Conservation (phyloP, 2,888 invertebrate species). For the Saturnia pavonia region DNA sequence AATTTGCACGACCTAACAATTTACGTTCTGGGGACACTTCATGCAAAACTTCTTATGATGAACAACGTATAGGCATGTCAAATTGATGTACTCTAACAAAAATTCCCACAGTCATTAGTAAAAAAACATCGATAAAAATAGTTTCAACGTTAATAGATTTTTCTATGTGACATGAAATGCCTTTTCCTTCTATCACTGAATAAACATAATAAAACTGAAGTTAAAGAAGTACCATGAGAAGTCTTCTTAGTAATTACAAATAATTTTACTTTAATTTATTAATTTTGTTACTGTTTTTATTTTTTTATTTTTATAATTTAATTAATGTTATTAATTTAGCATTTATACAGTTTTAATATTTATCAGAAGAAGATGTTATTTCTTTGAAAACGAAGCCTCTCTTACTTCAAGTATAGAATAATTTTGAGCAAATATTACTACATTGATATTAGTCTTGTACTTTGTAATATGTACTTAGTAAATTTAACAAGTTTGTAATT, state of each 20-base stretch:
- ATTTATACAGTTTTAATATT: neutral
- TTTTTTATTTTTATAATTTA: too few species aligned
- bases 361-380: slow-evolving; percentile 3
- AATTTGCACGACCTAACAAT: too few species aligned
- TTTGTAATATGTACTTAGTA: slow-evolving; percentile 1
- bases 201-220: neutral
- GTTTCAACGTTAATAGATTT: too few species aligned
- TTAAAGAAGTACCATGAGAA: neutral
- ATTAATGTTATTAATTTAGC: neutral
- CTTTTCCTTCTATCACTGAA: neutral
- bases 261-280: too few species aligned
- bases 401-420: neutral
- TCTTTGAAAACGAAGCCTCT: neutral
- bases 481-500: slow-evolving; percentile 19
- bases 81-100: too few species aligned
- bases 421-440: neutral
- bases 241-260: neutral
- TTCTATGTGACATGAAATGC: too few species aligned
- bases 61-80: too few species aligned
- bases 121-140: too few species aligned
- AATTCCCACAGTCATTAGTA: too few species aligned
- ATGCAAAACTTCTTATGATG: too few species aligned
- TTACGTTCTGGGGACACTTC: too few species aligned
- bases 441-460: slow-evolving; percentile 3
- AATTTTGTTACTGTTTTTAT: too few species aligned